Evolutionary conservation across 2,888 invertebrate species (phyloP).

Genomic region (Cephonodes hylas): DNA sequence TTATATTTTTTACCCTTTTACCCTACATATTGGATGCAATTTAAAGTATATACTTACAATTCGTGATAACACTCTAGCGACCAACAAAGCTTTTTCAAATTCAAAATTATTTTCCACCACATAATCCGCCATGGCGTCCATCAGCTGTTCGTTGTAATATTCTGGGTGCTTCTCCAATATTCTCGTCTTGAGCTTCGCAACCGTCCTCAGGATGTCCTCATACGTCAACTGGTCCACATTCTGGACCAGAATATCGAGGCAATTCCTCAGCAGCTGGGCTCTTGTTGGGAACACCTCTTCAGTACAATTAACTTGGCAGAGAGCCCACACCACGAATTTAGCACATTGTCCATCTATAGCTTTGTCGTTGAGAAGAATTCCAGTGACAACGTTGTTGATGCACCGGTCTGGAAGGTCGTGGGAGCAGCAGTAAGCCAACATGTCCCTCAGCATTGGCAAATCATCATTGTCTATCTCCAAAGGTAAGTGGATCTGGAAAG

Average conservation of each 20-base stretch:
- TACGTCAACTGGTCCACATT: conserved; percentile 64
- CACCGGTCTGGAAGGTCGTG: conserved; percentile 74
- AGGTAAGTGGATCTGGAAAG: conserved; percentile 83
- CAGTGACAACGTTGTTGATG: conserved; percentile 76
- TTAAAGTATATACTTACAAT: conserved; percentile 71
- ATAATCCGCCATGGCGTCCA: conserved; percentile 78
- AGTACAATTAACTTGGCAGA: conserved; percentile 73
- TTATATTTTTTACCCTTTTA: too few species aligned
- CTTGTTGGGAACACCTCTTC: conserved; percentile 60
- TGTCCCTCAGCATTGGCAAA: conserved; percentile 71
- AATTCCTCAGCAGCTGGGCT: conserved; percentile 75
- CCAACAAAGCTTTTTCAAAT: conserved; percentile 71
- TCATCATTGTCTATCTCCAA: conserved; percentile 81
- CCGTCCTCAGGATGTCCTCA: conserved; percentile 73
- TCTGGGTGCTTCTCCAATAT: conserved; percentile 68
- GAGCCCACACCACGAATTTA: conserved; percentile 79
- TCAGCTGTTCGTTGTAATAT: conserved; percentile 83
- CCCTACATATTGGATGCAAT: not conserved
- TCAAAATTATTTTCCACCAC: conserved; percentile 73
- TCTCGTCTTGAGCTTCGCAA: conserved; percentile 71
- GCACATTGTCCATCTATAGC: conserved; percentile 67
- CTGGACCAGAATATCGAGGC: conserved; percentile 71
- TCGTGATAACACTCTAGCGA: conserved; percentile 77
- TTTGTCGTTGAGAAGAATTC: conserved; percentile 68
- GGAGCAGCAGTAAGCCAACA: conserved; percentile 76